Conservation (phyloP, 2,113 vertebrate species). For the Isurus oxyrinchus region DNA sequence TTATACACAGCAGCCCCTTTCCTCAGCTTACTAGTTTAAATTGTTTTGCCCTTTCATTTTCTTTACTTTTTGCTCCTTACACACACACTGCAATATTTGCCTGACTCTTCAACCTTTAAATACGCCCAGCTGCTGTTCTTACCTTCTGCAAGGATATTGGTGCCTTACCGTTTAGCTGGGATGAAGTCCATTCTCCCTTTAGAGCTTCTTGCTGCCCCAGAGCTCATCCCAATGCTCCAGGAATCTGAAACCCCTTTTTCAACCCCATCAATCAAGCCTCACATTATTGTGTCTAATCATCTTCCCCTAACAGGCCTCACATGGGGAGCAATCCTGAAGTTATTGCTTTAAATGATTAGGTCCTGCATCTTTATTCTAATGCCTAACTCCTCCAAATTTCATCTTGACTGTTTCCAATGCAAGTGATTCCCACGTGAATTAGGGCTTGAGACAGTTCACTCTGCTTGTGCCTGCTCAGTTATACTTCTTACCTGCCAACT, state of each 20-base stretch:
- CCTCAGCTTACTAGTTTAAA: not conserved
- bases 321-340: not conserved
- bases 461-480: not conserved
- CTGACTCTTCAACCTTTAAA: not conserved
- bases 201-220: not conserved
- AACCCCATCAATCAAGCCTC: not conserved
- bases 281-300: no score
- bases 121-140: not conserved
- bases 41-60: not conserved
- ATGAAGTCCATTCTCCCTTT: not conserved
- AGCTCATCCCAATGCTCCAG: not conserved
- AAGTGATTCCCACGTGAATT: not conserved
- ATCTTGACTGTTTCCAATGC: not conserved
- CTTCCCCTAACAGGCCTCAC: not conserved
- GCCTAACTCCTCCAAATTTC: not conserved
- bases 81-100: not conserved
- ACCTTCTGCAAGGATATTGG: not conserved
- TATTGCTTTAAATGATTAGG: no score
- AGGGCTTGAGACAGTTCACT: not conserved
- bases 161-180: not conserved
- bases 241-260: not conserved
- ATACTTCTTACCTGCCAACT: not conserved
- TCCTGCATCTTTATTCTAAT: not conserved
- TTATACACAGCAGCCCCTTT: not conserved
- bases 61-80: not conserved